Base-by-base conservation (phyloP, 2,888 invertebrate species). In the Zaprionus lineosus region DNA sequence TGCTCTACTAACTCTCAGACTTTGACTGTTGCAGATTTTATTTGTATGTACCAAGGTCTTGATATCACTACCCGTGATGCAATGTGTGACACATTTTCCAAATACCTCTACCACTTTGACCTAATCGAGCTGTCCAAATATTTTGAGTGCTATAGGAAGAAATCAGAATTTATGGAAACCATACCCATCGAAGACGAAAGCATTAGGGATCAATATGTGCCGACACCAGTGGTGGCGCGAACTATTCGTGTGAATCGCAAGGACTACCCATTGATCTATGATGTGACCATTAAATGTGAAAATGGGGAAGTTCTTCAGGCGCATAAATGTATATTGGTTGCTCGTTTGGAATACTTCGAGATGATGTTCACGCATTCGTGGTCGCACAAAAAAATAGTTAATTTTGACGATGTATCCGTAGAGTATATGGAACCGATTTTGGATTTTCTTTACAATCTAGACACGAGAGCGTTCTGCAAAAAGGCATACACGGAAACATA, bases 331-430 rank as follows among this genome's bases (percentile, higher is more conserved):
- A 91, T 97, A n/a, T 89, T 97, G 11, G 93, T 94, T 0, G 94
- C 95, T 0, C 90, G 96, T 21, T 90, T 95, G n/a, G 96, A 97
- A 67, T 97, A 97, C 89, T 97, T 97, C 87, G 92, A 93, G 60
- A 94, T 94, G 77, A 95, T 97, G 95, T 94, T 97, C 76, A 92
- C 93, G 82, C 93, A 93, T 77, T 92, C 94, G 33, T 97, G 96
- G 96, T 83, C 87, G 1, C 89, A 89, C 61, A 84, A 77, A 1
- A 74, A 77, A 2, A 74, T 72, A 0, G 87, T 90, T 1, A 87
- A 85, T 61, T 61, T 90, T 29, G 76, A 76, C 5, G 87, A 88
- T 1, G 83, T 90, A 11, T 87, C 89, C 2, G 48, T 77, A 2
- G 90, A 90, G 51, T 90, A 89, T 34, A 86, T 96, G 65, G 89